Base-by-base conservation (phyloP, 2,888 invertebrate genomes). In the Epistrophe grossulariae region DNA sequence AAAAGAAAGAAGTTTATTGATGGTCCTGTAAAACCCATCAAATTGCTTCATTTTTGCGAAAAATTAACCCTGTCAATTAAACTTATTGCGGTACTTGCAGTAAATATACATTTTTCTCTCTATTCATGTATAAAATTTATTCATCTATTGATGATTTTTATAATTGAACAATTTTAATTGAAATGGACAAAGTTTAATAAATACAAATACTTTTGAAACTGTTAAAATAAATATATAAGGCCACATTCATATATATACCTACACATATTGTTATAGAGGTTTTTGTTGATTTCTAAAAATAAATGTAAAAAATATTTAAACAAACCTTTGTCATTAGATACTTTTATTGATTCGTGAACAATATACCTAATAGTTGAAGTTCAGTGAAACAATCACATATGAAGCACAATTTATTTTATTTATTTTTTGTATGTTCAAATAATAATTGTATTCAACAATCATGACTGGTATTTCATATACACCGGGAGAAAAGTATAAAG, bases 291-390 rank as follows among this genome's bases (percentile, higher is more conserved):
- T 50, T 50, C 17, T 50, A 50, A 50, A 48, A 48, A 48, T n/a
- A 45, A 45, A 48, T 4, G 19, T 17, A 17, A 4, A 50, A 50
- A n/a, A n/a, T n/a, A 50, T 40, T 10, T 10, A 50, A 19, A 19
- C 17, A 50, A 50, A 50, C 17, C 19, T 5, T n/a, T 35, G 50
- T 50, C 50, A 50, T 50, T 50, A 50, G 50, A 50, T 50, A 50
- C 50, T 50, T 50, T 50, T 50, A 50, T 50, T 50, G 50, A 50
- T 50, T 50, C 19, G 19, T 0, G 5, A 5, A 50, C 17, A 50
- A 50, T 50, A 50, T 24, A 24, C 3, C n/a, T n/a, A n/a, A 24
- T 50, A 50, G 19, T 19, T 50, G 11, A 48, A 17, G 48, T 48
- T 17, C 10, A 10, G n/a, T 13, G 48, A 50, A 19, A 50, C 50